Conservation (phyloP, 2,888 invertebrate genomes). For the Malthinus seriepunctatus region DNA sequence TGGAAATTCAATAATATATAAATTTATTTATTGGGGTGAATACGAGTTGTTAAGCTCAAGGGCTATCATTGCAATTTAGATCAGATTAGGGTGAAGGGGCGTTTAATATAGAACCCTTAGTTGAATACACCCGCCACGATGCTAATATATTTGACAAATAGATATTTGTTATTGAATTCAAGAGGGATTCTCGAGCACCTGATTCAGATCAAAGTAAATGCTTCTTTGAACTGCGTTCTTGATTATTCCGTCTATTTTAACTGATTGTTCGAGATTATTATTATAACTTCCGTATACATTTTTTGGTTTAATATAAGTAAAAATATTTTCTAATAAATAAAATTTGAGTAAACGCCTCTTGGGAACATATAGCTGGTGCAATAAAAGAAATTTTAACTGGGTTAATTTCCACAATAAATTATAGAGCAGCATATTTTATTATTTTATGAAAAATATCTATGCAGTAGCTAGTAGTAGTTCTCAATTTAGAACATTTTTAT, state of each 20-base stretch:
- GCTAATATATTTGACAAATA: slow-evolving; percentile 53
- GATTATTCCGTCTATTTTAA: slow-evolving; percentile 2
- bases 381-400: no score
- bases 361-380: no score
- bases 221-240: slow-evolving; percentile 17
- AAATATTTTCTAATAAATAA: no score
- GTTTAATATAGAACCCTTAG: slow-evolving; percentile 50
- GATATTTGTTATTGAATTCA: slow-evolving; percentile 48
- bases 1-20: slow-evolving; percentile 17
- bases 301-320: no score
- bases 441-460: no score
- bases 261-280: neutral
- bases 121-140: slow-evolving; percentile 43
- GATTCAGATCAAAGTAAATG: slow-evolving; percentile 27
- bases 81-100: slow-evolving; percentile 51
- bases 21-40: slow-evolving; percentile 21
- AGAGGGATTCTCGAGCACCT: slow-evolving; percentile 28
- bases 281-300: neutral
- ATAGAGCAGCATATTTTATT: no score
- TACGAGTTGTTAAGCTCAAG: slow-evolving; percentile 38
- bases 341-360: no score
- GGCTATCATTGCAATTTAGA: slow-evolving; percentile 53
- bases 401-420: no score
- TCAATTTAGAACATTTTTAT: no score
- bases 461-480: no score